Evolutionary conservation across 1,140 invertebrate species (phyloP), one percentile per base, ranked within the genome.

Genomic region (Megathymus violae): DNA sequence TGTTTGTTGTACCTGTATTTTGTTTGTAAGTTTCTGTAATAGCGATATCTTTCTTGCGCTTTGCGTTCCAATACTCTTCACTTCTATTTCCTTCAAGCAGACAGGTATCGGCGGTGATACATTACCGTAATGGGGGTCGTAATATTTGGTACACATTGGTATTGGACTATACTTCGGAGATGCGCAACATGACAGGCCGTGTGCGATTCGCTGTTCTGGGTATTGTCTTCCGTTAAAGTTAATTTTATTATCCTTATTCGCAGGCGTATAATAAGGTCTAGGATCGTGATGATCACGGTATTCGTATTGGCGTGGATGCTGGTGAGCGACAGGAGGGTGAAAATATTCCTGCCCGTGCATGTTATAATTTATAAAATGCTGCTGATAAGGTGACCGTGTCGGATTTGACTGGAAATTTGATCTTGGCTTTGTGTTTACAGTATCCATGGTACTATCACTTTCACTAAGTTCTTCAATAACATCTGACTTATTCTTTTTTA

Each of bases 51-150:
- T 87, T 36, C 75, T 76, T 13, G 80, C 82, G 48, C 85, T 90
- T 50, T 90, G 88, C 0, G 80, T 88, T 7, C 69, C 82, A 22
- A 73, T 82, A 54, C 83, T 90, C 68, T 88, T 88, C 0, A 90
- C 85, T 80, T 88, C 88, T 19, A 90, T 76, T 73, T 90, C 85
- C 73, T 84, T 90, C 3, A 90, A 69, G 59, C 83, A 90, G 3
- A 90, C 22, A n/a, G 85, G 88, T 0, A 81, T 67, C 71, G 81
- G 80, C 4, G 72, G 74, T n/a, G 69, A 70, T 15, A 66, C 10
- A 19, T 68, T 72, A 11, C 61, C 60, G 50, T 72, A 77, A 27
- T 34, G 63, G 9, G 38, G 65, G 17, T 76, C 67, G 48, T 71
- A 68, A 5, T 64, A 68, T 13, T 50, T 76, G n/a, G 73, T 25